Evolutionary conservation across 2,888 invertebrate genomes (phyloP), one percentile per base, ranked within the genome.

Genomic region (Andrena haemorrhoa): DNA sequence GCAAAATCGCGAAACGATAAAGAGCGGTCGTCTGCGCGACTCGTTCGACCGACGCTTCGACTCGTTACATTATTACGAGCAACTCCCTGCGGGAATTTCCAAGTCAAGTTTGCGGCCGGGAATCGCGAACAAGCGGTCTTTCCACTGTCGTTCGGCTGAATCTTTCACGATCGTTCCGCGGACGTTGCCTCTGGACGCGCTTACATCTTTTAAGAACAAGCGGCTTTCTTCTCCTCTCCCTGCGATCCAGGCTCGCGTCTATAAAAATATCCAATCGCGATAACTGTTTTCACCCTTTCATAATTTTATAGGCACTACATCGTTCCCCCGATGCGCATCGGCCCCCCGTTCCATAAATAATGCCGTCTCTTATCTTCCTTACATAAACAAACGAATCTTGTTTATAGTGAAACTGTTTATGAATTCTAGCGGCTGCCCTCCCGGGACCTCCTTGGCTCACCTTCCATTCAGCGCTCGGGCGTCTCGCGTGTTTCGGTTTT

Each of bases 121-220:
- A 77, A 75, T 71, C 69, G 68, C 79, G 80, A 78, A 73, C 47
- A 71, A 82, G 70, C 75, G 82, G 82, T 74, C 80, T 89, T 89
- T 85, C 87, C 87, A 81, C 83, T 81, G 87, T 84, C 89, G 88
- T 88, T 86, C 86, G 68, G 73, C 75, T 91, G 88, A 90, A 90
- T 90, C 82, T 89, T 90, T 90, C 77, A 90, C 75, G 80, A 81
- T 63, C 76, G 82, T 79, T 82, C 79, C 74, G 82, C 84, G 84
- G 84, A 83, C 87, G 81, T 84, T 86, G 82, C 86, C 85, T 79
- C 83, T 83, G 88, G 79, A 85, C 90, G 83, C 82, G 80, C 75
- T 85, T 90, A 85, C 89, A 87, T 89, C 85, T 87, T 89, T 90
- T 81, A 90, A 84, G 84, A 86, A 82, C 83, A 77, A 79, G 75